These are phyloP conservation scores for Gryllus bimaculatus DNA, from an alignment of 1,140 invertebrate species.

Conservation along the genomic window DNA sequence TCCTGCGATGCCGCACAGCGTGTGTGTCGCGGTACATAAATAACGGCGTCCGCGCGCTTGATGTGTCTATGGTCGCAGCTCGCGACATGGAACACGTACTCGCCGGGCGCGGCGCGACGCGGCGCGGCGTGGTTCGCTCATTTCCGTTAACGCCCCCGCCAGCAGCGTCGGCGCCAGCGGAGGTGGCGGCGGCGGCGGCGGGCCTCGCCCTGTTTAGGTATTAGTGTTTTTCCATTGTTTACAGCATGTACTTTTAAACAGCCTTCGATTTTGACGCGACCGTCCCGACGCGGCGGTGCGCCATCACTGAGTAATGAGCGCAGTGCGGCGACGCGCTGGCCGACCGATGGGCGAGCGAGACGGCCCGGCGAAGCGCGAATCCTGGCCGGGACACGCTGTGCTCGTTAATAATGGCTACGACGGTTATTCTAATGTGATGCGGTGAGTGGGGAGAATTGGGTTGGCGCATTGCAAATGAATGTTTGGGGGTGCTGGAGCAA, in stretches of 20 bases:
- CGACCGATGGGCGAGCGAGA: not conserved
- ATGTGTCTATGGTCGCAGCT: not conserved
- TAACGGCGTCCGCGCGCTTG: not conserved
- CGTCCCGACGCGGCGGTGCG: not conserved
- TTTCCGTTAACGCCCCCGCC: not conserved
- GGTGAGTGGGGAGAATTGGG: too few species aligned
- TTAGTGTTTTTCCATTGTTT: slow-evolving; percentile 5
- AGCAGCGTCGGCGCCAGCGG: too few species aligned
- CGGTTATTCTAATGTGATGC: too few species aligned
- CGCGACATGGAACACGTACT: not conserved
- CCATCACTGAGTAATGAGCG: not conserved
- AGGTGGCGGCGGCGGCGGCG: too few species aligned
- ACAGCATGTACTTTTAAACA: not conserved
- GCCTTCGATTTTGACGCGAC: not conserved
- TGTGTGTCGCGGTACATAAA: not conserved
- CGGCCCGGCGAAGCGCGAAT: too few species aligned
- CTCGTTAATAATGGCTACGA: too few species aligned
- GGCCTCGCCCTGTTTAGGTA: not conserved
- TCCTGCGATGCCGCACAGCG: not conserved
- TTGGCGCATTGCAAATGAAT: too few species aligned
- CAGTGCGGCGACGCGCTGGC: too few species aligned
- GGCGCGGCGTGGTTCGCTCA: not conserved
- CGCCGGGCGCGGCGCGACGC: too few species aligned
- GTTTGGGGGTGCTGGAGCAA: too few species aligned
- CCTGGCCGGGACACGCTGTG: too few species aligned